A percentile compares a stretch with the other conserved stretches of the same genome.
These are phyloP conservation scores for Drosophila rufa DNA, from an alignment of 1,140 invertebrate genomes.

Conservation along the genomic window DNA sequence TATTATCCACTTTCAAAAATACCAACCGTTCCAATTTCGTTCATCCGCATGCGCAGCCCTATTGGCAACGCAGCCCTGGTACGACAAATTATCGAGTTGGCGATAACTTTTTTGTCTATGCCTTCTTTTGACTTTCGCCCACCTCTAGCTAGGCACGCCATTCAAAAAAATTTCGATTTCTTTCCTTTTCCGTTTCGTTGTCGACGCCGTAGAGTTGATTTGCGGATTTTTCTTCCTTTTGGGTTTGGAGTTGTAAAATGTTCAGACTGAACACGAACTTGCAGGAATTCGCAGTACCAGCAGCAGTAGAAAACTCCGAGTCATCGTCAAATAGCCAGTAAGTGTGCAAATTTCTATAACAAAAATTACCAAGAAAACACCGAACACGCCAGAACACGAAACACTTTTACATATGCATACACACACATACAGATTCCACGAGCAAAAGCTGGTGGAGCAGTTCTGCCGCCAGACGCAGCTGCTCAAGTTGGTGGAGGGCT, in stretches of 20 bases:
- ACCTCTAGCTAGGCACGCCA: too few species aligned
- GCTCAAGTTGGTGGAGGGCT: slow-evolving; percentile 59
- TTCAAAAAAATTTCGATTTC: too few species aligned
- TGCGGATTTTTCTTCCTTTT: background rate
- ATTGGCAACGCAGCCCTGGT: too few species aligned
- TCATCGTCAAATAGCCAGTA: slow-evolving; percentile 49
- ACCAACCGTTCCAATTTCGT: too few species aligned
- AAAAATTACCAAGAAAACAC: background rate
- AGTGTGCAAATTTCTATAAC: slow-evolving; percentile 17
- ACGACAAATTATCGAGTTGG: too few species aligned
- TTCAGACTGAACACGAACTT: slow-evolving; percentile 45
- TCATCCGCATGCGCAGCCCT: too few species aligned
- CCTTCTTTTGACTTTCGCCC: too few species aligned
- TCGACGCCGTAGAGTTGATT: too few species aligned
- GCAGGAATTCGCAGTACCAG: slow-evolving; percentile 4
- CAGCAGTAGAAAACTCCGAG: background rate
- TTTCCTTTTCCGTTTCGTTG: too few species aligned
- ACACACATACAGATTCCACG: slow-evolving; percentile 56
- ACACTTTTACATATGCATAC: background rate
- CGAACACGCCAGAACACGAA: background rate
- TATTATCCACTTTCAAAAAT: too few species aligned
- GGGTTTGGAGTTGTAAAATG: slow-evolving; percentile 35
- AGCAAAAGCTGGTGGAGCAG: slow-evolving; percentile 63
- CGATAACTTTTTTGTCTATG: too few species aligned
- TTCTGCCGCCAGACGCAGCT: slow-evolving; percentile 63